Conservation (phyloP, 2,113 vertebrate species). For the Danionella cerebrum region DNA sequence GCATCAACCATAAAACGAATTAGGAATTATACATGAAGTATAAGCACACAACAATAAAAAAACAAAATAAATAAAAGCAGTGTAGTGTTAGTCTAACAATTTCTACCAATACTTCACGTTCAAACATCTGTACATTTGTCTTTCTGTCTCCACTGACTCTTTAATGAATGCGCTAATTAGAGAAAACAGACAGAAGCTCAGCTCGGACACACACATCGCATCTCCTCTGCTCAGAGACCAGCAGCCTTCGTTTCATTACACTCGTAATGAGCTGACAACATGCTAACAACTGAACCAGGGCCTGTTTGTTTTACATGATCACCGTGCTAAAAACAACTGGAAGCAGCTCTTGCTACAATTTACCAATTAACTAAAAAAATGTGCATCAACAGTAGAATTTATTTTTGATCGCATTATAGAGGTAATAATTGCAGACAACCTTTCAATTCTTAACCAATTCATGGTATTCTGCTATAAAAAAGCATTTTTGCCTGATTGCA, state of each 20-base stretch:
- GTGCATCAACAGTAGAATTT: neutral
- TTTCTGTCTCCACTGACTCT: conserved; percentile 10
- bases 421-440: neutral
- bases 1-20: too few species aligned
- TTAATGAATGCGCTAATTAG: conserved; percentile 40
- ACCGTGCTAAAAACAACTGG: neutral
- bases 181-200: conserved; percentile 39
- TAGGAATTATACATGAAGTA: too few species aligned
- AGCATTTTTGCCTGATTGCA: too few species aligned
- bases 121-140: too few species aligned
- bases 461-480: neutral
- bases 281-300: neutral
- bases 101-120: too few species aligned
- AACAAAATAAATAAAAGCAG: too few species aligned
- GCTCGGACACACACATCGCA: conserved; percentile 30
- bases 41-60: too few species aligned
- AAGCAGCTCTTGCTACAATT: neutral
- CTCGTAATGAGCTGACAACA: conserved; percentile 33
- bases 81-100: too few species aligned
- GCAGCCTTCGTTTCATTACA: conserved; percentile 38
- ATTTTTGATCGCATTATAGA: neutral
- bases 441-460: neutral
- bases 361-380: neutral
- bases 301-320: conserved; percentile 30
- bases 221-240: conserved; percentile 29